Evolutionary conservation across 2,888 invertebrate genomes (phyloP).

Genomic region (Eupithecia vulgata): DNA sequence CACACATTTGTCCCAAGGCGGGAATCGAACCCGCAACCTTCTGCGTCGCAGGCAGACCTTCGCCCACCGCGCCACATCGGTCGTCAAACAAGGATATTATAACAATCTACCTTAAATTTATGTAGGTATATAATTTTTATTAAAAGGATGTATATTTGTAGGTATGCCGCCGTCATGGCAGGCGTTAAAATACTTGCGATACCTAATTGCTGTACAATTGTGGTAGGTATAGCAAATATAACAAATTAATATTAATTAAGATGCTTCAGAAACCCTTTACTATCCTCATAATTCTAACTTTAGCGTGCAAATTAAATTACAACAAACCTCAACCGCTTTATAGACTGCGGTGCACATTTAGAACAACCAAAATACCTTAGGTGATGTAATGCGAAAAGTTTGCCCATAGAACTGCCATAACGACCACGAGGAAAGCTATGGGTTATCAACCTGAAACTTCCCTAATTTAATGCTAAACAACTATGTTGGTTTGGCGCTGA

Average conservation of each 20-base stretch:
- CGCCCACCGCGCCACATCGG: too few species aligned
- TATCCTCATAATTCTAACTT: slow-evolving; percentile 22
- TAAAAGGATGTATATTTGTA: too few species aligned
- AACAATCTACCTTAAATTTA: too few species aligned
- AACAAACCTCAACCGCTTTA: slow-evolving; percentile 36
- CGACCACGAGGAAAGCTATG: slow-evolving; percentile 63
- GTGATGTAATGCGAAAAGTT: slow-evolving; percentile 75
- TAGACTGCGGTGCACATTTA: slow-evolving; percentile 37
- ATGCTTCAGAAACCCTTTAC: slow-evolving; percentile 11
- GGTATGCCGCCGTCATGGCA: too few species aligned
- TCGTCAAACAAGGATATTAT: too few species aligned
- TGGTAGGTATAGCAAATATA: background rate
- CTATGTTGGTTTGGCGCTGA: slow-evolving; percentile 49
- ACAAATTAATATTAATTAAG: background rate
- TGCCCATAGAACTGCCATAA: slow-evolving; percentile 67
- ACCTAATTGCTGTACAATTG: too few species aligned
- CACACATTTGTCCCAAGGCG: too few species aligned
- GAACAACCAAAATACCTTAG: slow-evolving; percentile 63
- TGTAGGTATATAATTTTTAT: too few species aligned
- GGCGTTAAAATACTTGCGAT: too few species aligned
- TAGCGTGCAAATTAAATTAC: slow-evolving; percentile 40
- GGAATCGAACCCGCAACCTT: too few species aligned
- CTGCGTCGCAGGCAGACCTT: too few species aligned
- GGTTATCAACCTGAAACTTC: slow-evolving; percentile 73
- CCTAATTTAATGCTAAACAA: slow-evolving; percentile 71